Percentiles rank a stretch among this genome's conserved stretches.
Conservation (phyloP, 2,797 vertebrate genomes). For the Brachyrhaphis roseni region DNA sequence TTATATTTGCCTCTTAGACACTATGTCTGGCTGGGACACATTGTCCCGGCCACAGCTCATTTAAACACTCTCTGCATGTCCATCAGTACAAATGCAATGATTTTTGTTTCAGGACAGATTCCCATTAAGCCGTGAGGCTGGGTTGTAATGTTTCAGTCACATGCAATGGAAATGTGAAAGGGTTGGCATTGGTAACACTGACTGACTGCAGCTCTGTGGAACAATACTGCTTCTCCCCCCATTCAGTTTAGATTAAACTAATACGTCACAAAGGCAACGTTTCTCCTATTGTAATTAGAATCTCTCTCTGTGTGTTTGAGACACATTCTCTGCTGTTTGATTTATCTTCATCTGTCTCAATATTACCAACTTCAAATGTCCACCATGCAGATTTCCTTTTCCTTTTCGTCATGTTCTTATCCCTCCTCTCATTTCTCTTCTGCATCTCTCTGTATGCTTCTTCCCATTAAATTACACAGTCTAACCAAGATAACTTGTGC, state of each 20-base stretch:
- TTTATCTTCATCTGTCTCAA: constrained; percentile 41
- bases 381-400: neutral
- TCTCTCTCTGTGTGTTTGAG: constrained; percentile 1
- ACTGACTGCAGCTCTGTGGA: constrained; percentile 37
- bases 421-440: neutral
- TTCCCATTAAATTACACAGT: neutral
- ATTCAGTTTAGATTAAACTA: constrained; percentile 63
- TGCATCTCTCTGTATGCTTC: neutral
- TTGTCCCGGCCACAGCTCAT: neutral
- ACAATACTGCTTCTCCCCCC: constrained; percentile 28
- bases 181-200: constrained; percentile 30
- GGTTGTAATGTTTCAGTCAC: constrained; percentile 21
- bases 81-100: neutral
- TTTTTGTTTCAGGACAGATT: neutral
- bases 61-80: neutral
- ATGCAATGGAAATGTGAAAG: constrained; percentile 30
- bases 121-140: neutral
- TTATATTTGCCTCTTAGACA: neutral
- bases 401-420: neutral
- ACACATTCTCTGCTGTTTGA: neutral
- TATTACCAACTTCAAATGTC: constrained; percentile 14
- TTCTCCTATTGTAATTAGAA: constrained; percentile 47
- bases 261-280: constrained; percentile 59
- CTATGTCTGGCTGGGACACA: no score
- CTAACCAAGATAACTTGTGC: neutral